A percentile compares a stretch with the other conserved stretches of the same genome.
These are phyloP conservation scores for Carassius gibelio DNA, from an alignment of 2,113 vertebrate genomes.

Conservation along the genomic window DNA sequence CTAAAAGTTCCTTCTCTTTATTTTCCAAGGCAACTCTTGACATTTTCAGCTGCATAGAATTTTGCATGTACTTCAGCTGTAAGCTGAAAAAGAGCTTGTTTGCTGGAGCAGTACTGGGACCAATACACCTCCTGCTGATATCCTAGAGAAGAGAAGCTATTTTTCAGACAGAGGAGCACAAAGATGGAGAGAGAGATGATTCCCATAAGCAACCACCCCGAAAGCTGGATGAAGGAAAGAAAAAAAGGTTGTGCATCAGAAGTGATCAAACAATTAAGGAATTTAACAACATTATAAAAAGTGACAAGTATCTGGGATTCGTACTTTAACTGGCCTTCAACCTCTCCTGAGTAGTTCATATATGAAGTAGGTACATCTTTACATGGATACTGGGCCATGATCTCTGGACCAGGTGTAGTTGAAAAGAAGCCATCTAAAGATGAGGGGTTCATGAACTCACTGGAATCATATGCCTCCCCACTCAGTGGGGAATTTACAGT, in stretches of 20 bases:
- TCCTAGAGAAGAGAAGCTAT: constrained; percentile 85
- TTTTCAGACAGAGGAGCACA: constrained; percentile 84
- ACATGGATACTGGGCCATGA: constrained; percentile 85
- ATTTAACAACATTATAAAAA: not conserved
- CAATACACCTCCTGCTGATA: constrained; percentile 90
- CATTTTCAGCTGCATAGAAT: constrained; percentile 81
- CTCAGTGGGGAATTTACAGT: constrained; percentile 86
- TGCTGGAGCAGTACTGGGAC: constrained; percentile 81
- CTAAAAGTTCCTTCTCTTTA: constrained; percentile 76
- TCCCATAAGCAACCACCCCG: constrained; percentile 87
- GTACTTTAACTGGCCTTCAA: constrained; percentile 84
- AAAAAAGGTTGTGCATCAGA: not conserved
- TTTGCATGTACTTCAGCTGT: constrained; percentile 84
- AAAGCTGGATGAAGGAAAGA: constrained; percentile 73
- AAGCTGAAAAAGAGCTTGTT: constrained; percentile 82
- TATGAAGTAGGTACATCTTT: constrained; percentile 72
- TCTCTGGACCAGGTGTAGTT: constrained; percentile 49
- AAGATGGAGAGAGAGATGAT: constrained; percentile 78
- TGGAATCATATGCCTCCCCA: constrained; percentile 88
- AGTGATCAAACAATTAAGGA: not conserved
- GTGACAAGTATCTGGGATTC: constrained; percentile 86
- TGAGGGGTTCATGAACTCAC: constrained; percentile 81
- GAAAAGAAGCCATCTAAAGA: constrained; percentile 76
- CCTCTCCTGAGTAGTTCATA: constrained; percentile 74
- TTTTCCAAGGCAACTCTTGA: constrained; percentile 82